Conservation (phyloP, 2,888 invertebrate species). For the Drosophila putrida region DNA sequence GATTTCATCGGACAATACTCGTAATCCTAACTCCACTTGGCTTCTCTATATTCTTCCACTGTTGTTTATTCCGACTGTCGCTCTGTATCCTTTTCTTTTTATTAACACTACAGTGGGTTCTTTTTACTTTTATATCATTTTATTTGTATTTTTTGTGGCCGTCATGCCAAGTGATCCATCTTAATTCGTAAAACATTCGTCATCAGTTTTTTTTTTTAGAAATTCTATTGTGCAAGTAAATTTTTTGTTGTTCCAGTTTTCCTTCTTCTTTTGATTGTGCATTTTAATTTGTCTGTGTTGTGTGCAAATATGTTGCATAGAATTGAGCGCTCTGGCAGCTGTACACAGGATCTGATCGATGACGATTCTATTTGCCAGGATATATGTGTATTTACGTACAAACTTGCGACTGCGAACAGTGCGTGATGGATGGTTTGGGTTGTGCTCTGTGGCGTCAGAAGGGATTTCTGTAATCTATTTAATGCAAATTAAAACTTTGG, state of each 20-base stretch:
- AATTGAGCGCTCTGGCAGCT: slow-evolving; percentile 56
- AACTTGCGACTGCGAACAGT: slow-evolving; percentile 4
- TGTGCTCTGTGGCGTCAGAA: slow-evolving; percentile 15
- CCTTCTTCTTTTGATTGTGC: slow-evolving; percentile 48
- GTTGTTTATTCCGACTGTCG: slow-evolving; percentile 2
- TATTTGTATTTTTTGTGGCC: slow-evolving; percentile 59
- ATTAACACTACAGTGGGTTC: slow-evolving; percentile 38
- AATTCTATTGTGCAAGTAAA: slow-evolving; percentile 63
- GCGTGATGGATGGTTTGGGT: slow-evolving; percentile 61
- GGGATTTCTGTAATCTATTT: slow-evolving; percentile 32
- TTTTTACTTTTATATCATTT: not conserved
- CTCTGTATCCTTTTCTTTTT: slow-evolving; percentile 44
- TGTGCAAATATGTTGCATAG: slow-evolving; percentile 68
- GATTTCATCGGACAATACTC: slow-evolving; percentile 34
- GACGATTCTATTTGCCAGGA: slow-evolving; percentile 79
- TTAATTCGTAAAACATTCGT: slow-evolving; percentile 82
- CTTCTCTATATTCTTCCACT: slow-evolving; percentile 38
- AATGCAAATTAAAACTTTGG: slow-evolving; percentile 60
- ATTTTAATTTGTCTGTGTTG: slow-evolving; percentile 78
- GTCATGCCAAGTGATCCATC: slow-evolving; percentile 85
- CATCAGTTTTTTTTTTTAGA: slow-evolving; percentile 62
- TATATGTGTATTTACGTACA: not conserved
- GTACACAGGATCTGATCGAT: slow-evolving; percentile 74
- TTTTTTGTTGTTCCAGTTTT: slow-evolving; percentile 46
- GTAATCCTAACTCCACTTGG: slow-evolving; percentile 29